Evolutionary conservation across 2,797 vertebrate genomes (phyloP), one percentile per base, ranked within the genome.

Genomic region (Novumbra hubbsi): DNA sequence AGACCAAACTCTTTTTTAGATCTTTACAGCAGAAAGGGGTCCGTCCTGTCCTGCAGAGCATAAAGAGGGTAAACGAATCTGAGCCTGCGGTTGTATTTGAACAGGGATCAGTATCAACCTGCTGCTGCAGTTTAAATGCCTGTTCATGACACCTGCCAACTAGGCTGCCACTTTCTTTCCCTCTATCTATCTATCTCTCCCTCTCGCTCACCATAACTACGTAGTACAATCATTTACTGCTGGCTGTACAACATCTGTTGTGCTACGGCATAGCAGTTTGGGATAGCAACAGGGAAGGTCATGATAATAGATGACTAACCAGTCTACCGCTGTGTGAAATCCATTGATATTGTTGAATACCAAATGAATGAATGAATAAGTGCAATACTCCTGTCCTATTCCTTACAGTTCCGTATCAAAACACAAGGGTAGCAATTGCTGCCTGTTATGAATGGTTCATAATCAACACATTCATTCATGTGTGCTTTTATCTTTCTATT

Each of bases 41-140:
- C 84, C 76, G 28, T 88, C 88, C 89, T 89, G 86, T 90, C 85
- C 74, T 80, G 70, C 82, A 82, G 76, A 86, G 50, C 17, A 38
- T 78, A 83, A 85, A 88, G 78, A 88, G 78, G 75, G 79, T 78
- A 71, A 76, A 74, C 60, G 75, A 78, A 74, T 78, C 55, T 45
- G 41, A 38, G 73, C 78, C 80, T 73, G 41, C 73, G 75, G 79
- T 87, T 87, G 75, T 87, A 78, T 91, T 90, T 86, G 84, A 88
- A 73, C 78, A 90, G 82, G 87, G 89, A 91, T 90, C 81, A 86
- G 88, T 88, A 81, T 88, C 85, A 90, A 89, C 87, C 55, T 60
- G 55, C 55, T 60, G 55, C 85, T 79, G 71, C 49, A 75, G 75
- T 77, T 48, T 50, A 41, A 72, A 69, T 30, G 71, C 32, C 48